Percentiles rank a stretch among this genome's conserved stretches.
These are phyloP conservation scores for Luperina testacea DNA, from an alignment of 2,888 invertebrate genomes.

Conservation along the genomic window DNA sequence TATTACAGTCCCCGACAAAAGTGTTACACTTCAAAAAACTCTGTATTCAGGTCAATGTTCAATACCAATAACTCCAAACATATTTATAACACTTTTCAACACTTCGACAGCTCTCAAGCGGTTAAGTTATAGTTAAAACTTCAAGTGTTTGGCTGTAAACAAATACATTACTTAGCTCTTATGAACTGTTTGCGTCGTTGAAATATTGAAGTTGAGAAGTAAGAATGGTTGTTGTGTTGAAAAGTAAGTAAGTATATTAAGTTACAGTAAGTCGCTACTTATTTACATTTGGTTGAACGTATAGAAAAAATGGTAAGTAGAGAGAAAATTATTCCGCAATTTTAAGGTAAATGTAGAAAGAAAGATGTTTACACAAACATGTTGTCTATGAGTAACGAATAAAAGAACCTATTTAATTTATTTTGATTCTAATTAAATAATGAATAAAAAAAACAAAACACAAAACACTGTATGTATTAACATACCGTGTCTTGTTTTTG, in stretches of 20 bases:
- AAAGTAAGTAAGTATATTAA: slow-evolving; percentile 10
- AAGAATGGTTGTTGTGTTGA: slow-evolving; percentile 20
- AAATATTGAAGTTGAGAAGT: slow-evolving; percentile 21
- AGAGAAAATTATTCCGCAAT: not conserved
- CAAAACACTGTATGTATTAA: too few relatives aligned
- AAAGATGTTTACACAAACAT: not conserved
- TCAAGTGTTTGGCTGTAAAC: slow-evolving; percentile 50
- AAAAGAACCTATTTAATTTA: not conserved
- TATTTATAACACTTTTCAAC: slow-evolving; percentile 57
- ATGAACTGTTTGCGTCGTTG: slow-evolving; percentile 15
- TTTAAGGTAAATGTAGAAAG: not conserved
- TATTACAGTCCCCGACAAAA: slow-evolving; percentile 23
- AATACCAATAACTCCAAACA: slow-evolving; percentile 39
- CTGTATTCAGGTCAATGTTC: slow-evolving; percentile 32
- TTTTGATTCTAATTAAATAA: not conserved
- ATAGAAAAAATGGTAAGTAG: not conserved
- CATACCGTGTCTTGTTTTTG: too few relatives aligned
- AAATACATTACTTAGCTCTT: slow-evolving; percentile 55
- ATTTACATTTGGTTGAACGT: not conserved
- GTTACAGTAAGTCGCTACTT: not conserved
- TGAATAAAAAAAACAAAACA: not conserved
- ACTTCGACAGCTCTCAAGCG: slow-evolving; percentile 47
- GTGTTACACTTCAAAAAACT: slow-evolving; percentile 18
- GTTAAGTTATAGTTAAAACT: slow-evolving; percentile 54
- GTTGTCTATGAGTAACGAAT: not conserved